phyloP scores from a whole-genome alignment of 1,140 invertebrate species.

The Brachionus manjavacas region DNA sequence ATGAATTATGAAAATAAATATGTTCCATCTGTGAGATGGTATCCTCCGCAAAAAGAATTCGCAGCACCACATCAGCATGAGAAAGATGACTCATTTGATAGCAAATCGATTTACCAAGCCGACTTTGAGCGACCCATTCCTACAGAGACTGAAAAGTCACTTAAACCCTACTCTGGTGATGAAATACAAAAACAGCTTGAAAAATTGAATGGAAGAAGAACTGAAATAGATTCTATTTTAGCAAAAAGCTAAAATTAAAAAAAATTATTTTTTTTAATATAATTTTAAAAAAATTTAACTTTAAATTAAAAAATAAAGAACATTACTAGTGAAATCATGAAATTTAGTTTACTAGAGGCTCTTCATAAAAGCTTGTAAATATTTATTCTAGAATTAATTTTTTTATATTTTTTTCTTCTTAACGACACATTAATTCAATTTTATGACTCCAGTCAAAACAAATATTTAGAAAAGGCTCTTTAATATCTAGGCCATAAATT shows the following conservation, averaged over 20 bases:
- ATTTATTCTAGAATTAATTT: too few species aligned
- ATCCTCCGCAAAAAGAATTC: conserved; percentile 16
- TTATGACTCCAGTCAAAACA: too few species aligned
- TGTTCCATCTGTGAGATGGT: conserved; percentile 28
- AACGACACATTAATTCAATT: too few species aligned
- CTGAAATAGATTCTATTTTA: neutral
- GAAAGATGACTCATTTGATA: conserved; percentile 1
- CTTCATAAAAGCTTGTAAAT: too few species aligned
- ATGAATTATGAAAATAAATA: conserved; percentile 40
- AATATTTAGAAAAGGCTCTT: too few species aligned
- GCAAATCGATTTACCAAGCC: conserved; percentile 30
- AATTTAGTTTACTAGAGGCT: too few species aligned
- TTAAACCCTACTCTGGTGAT: neutral
- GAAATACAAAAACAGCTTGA: conserved; percentile 1
- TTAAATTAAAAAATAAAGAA: too few species aligned
- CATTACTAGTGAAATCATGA: too few species aligned
- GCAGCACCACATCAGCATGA: neutral
- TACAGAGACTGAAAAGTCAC: neutral
- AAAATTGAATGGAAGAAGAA: neutral
- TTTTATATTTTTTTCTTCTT: too few species aligned
- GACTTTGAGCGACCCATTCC: neutral
- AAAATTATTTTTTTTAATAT: neutral
- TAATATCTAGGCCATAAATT: too few species aligned
- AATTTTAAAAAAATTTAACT: neutral
- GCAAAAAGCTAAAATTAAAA: neutral